Conservation (phyloP, 1,140 invertebrate species). For the Ylistrum balloti region DNA sequence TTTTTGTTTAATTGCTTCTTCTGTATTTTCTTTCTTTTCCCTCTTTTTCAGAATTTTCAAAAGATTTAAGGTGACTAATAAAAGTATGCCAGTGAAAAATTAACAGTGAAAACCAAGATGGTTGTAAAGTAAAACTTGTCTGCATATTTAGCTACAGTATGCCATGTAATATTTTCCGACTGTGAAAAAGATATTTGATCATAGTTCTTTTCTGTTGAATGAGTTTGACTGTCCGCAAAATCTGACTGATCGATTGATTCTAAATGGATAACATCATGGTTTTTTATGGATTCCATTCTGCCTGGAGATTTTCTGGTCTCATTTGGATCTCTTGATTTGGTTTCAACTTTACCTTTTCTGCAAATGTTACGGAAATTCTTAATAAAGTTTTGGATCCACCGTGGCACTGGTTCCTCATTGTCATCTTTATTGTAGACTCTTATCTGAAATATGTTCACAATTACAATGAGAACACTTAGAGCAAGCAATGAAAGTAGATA, state of each 20-base stretch:
- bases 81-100: neutral
- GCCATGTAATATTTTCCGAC: neutral
- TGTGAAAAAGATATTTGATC: neutral
- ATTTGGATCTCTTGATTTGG: neutral
- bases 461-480: neutral
- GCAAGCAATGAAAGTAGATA: conserved; percentile 36
- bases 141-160: neutral
- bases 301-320: neutral
- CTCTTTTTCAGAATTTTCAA: too few relatives aligned
- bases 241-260: neutral
- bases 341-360: neutral
- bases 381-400: neutral
- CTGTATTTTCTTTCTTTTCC: too few relatives aligned
- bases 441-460: neutral
- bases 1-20: too few relatives aligned
- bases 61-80: too few relatives aligned
- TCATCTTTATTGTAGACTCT: neutral
- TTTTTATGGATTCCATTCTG: neutral
- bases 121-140: neutral
- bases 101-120: neutral
- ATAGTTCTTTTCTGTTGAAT: neutral
- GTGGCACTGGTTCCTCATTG: neutral
- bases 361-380: neutral
- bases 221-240: neutral
- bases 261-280: neutral